Conservation (phyloP, 2,888 invertebrate genomes). For the Vannuccia rotundouncinata region DNA sequence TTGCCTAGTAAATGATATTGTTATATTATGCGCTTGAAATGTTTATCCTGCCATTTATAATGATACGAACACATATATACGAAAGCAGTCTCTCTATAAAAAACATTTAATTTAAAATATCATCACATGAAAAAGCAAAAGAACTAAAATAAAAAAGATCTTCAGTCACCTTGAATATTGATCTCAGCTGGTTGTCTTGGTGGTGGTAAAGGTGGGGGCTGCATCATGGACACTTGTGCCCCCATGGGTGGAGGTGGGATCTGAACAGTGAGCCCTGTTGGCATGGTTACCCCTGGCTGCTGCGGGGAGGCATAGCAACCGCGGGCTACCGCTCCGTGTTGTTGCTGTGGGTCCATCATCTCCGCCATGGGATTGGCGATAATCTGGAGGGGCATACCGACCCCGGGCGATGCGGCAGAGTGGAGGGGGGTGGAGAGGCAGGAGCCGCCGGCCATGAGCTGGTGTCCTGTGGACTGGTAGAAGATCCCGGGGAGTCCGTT, state of each 20-base stretch:
- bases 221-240: too few relatives aligned
- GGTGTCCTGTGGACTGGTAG: background rate
- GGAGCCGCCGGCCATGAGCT: background rate
- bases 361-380: background rate
- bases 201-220: too few relatives aligned
- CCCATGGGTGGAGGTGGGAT: background rate
- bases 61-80: too few relatives aligned
- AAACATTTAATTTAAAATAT: background rate
- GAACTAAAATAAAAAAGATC: background rate
- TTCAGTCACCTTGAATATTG: constrained; percentile 17
- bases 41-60: too few relatives aligned
- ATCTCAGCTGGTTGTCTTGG: background rate
- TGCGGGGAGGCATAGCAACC: background rate
- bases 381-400: background rate
- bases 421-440: background rate
- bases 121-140: background rate
- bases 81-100: too few relatives aligned
- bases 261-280: background rate
- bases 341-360: background rate
- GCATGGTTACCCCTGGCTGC: background rate
- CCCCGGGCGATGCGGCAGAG: background rate
- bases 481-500: background rate
- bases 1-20: too few relatives aligned
- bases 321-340: background rate
- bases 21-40: too few relatives aligned